Percentiles rank a stretch among this genome's conserved stretches.
phyloP scores from a whole-genome alignment of 2,888 invertebrate species.

The Synergus itoensis region DNA sequence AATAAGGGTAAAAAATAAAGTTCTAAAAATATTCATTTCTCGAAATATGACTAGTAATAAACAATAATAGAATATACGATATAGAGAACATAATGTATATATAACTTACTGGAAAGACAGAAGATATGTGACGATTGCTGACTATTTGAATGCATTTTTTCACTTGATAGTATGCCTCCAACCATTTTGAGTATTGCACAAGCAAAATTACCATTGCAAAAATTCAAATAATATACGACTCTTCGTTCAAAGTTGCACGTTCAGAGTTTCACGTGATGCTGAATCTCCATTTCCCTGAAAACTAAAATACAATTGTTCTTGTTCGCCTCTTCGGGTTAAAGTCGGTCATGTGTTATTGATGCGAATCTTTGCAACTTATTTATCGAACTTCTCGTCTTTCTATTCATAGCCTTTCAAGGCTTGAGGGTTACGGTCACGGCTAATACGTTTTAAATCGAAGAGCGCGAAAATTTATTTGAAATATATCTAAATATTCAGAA shows the following conservation, averaged over 20 bases:
- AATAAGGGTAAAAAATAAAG: too few relatives aligned
- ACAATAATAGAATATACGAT: neutral
- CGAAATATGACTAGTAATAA: neutral
- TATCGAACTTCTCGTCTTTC: constrained; percentile 19
- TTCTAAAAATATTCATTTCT: neutral
- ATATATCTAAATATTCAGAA: neutral
- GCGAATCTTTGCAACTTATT: constrained; percentile 10
- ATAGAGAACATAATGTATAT: too few relatives aligned
- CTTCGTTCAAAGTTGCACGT: neutral
- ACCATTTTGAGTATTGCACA: neutral
- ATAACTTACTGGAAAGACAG: too few relatives aligned
- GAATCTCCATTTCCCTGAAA: neutral
- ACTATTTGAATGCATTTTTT: too few relatives aligned
- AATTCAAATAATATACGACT: neutral
- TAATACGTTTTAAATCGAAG: neutral
- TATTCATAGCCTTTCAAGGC: constrained; percentile 32
- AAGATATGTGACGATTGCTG: too few relatives aligned
- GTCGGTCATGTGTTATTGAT: neutral
- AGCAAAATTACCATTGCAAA: neutral
- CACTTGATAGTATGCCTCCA: too few relatives aligned
- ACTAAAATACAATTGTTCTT: neutral
- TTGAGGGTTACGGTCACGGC: constrained; percentile 34
- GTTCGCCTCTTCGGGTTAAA: neutral
- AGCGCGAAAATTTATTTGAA: neutral
- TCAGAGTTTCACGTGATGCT: neutral